A percentile compares a stretch with the other conserved stretches of the same genome.
These are phyloP conservation scores for Heliconius sara DNA, from an alignment of 2,888 invertebrate species.

Conservation along the genomic window DNA sequence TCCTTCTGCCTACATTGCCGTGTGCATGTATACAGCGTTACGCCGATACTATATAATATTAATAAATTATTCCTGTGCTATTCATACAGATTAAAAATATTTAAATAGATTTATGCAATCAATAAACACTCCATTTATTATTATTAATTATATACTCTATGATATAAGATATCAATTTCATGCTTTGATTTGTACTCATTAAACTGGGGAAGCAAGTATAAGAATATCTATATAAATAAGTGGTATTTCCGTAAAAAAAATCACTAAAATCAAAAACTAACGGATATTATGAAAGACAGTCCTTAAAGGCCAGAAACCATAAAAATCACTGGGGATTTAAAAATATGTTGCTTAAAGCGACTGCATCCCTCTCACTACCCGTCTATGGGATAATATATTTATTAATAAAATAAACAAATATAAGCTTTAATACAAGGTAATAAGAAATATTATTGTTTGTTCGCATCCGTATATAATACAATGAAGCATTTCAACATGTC, in stretches of 20 bases:
- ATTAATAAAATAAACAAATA: neutral
- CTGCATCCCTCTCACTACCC: slow-evolving; percentile 28
- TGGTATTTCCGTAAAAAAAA: neutral
- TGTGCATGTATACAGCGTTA: too few species aligned
- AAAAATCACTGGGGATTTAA: slow-evolving; percentile 40
- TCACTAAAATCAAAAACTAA: slow-evolving; percentile 14
- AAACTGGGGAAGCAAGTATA: neutral
- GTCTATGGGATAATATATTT: slow-evolving; percentile 34
- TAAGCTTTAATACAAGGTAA: slow-evolving; percentile 4
- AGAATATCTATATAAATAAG: neutral
- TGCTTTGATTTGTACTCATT: neutral
- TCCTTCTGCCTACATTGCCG: too few species aligned
- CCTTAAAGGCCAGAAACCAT: slow-evolving; percentile 30
- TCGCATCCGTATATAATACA: slow-evolving; percentile 3
- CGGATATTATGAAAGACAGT: slow-evolving; percentile 23
- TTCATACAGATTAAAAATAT: neutral
- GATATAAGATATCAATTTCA: neutral
- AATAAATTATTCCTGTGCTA: neutral
- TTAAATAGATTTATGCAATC: neutral
- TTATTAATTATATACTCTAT: too few species aligned
- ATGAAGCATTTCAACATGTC: slow-evolving; percentile 28
- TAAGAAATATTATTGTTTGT: slow-evolving; percentile 14
- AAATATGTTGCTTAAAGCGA: slow-evolving; percentile 41
- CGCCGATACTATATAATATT: neutral
- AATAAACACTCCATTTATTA: too few species aligned